Base-by-base conservation (phyloP, 1,140 invertebrate species). In the Radopholus similis region DNA sequence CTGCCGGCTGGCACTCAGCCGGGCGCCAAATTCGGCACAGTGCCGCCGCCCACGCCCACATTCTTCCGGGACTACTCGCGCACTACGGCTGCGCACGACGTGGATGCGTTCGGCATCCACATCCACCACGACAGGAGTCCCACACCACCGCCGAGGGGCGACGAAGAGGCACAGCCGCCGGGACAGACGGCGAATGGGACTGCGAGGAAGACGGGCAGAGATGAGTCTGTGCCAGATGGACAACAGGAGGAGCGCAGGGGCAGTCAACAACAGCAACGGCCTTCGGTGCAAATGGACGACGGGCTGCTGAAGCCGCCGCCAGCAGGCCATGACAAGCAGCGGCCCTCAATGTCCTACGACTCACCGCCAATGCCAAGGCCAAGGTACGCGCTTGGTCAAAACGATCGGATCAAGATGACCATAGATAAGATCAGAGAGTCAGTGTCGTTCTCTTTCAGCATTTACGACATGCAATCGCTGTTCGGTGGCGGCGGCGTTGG, bases 381-480 rank as follows among this genome's bases (percentile, higher is more conserved):
- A 11, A 62, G 59, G 59, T 60, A 18, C n/a, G n/a, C n/a, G n/a
- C 40, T 57, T 26, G 11, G 21, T 28, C 8, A n/a, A 57, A 57
- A 57, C 34, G 11, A n/a, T n/a, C n/a, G n/a, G n/a, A n/a, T n/a
- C n/a, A n/a, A n/a, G n/a, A n/a, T n/a, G n/a, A n/a, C n/a, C n/a
- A n/a, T n/a, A n/a, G n/a, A n/a, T n/a, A n/a, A n/a, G n/a, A n/a
- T 13, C 26, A 8, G n/a, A 44, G 21, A 13, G 34, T 26, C n/a
- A 42, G 40, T 35, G 26, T 6, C 40, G 26, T 21, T 44, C 38
- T 0, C 18, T 56, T 58, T 69, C 40, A 78, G 75, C 32, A 74
- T 75, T 34, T 75, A 75, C 49, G 75, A 78, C 38, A 66, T 74
- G 15, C 73, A 75, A 73, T 77, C 75, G n/a, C 56, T 78, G 38